Conservation (phyloP, 2,797 vertebrate species). For the Tangara arthus region DNA sequence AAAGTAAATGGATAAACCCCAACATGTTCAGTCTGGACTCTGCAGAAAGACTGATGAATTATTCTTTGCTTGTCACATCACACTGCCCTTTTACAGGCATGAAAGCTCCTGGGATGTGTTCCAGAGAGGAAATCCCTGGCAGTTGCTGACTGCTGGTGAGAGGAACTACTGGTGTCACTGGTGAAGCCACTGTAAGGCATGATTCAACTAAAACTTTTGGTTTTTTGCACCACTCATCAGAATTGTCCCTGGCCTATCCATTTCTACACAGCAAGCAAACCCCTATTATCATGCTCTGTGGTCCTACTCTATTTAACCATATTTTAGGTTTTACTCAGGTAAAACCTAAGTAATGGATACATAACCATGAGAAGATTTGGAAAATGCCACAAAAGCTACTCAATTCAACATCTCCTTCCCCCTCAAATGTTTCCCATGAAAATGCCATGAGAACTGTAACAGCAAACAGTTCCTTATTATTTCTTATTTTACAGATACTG, state of each 20-base stretch:
- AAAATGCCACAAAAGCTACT: background rate
- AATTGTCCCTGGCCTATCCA: background rate
- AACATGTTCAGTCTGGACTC: background rate
- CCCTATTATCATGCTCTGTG: background rate
- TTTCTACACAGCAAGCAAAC: background rate
- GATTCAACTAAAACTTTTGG: background rate
- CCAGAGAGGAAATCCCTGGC: background rate
- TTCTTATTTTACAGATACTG: background rate
- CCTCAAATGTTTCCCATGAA: background rate
- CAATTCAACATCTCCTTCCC: background rate
- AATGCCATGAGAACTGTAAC: accelerated
- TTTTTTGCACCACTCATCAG: background rate
- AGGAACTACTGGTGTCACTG: background rate
- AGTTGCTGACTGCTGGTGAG: background rate
- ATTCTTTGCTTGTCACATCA: background rate
- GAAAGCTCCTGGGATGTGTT: background rate
- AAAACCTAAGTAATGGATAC: background rate
- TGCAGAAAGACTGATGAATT: background rate
- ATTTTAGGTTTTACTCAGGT: background rate
- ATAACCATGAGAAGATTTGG: background rate
- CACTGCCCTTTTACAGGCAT: background rate
- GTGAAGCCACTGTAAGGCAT: background rate
- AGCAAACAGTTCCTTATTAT: background rate
- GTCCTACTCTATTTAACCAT: background rate
- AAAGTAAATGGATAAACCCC: background rate